Evolutionary conservation across 1,140 invertebrate genomes (phyloP), one percentile per base, ranked within the genome.

Genomic region (Steinernema khuongi): DNA sequence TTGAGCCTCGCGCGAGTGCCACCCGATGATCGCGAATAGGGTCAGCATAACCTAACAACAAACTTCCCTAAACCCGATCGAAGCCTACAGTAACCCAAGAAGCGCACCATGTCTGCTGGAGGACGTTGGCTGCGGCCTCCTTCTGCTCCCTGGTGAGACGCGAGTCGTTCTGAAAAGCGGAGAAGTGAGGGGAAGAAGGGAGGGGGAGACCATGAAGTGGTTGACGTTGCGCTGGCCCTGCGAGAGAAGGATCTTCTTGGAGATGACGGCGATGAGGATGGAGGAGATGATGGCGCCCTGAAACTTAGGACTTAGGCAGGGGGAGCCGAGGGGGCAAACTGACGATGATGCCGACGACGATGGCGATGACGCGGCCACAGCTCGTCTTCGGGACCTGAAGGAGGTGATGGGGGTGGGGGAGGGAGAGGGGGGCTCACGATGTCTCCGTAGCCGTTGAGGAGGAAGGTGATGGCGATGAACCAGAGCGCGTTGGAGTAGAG

Each of bases 381-480:
- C 98, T 96, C 79, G 96, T 99, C 89, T 98, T 97, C 85, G 96
- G 96, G 86, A 99, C n/a, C n/a, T n/a, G n/a, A n/a, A n/a, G n/a
- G n/a, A n/a, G n/a, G n/a, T n/a, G n/a, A n/a, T n/a, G n/a, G n/a
- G n/a, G n/a, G n/a, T n/a, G n/a, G n/a, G n/a, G n/a, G n/a, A n/a
- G n/a, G n/a, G n/a, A n/a, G n/a, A n/a, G n/a, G n/a, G n/a, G n/a
- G n/a, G n/a, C n/a, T n/a, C n/a, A n/a, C 96, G 87, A 99, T 96
- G 89, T 99, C 96, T 85, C 96, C 96, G 70, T 85, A 84, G 0
- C 82, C 82, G 67, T 85, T 84, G 2, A 85, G 78, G 74, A 82
- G 77, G 33, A 82, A 81, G n/a, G 79, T 81, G 33, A 76, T 79
- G 1, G 72, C 74, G 60, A 84, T 84, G 74, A 84, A 84, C 83